Percentiles rank a stretch among this genome's conserved stretches.
These are phyloP conservation scores for Pica pica DNA, from an alignment of 2,113 vertebrate genomes.

Conservation along the genomic window DNA sequence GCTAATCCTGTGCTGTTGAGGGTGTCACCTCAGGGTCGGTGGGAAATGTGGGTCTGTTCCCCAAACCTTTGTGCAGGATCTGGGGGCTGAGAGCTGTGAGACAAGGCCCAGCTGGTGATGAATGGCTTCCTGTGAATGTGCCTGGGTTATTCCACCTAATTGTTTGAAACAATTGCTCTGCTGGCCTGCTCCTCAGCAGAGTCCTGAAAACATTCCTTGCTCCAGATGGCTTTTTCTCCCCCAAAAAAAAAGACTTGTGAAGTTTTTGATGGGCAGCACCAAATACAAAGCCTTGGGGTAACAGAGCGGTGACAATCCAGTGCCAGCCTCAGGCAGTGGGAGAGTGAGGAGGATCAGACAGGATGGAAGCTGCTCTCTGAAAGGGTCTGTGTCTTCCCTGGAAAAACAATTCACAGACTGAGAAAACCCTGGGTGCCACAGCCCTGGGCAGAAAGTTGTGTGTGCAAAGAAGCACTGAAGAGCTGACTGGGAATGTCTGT, in stretches of 20 bases:
- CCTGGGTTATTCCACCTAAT: background rate
- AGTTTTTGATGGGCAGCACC: background rate
- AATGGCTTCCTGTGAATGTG: background rate
- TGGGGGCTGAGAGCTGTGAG: background rate
- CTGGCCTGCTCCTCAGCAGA: rapidly evolving
- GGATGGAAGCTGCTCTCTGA: background rate
- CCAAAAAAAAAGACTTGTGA: background rate
- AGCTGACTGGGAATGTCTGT: background rate
- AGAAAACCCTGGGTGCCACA: background rate
- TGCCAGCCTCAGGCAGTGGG: background rate
- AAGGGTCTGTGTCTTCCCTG: background rate
- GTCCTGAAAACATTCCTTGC: background rate
- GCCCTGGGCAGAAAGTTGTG: background rate
- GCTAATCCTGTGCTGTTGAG: background rate
- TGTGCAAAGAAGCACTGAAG: no score
- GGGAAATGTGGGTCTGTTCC: background rate
- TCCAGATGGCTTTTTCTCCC: background rate
- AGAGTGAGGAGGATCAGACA: background rate
- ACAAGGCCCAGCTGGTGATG: rapidly evolving
- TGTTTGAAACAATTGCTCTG: background rate
- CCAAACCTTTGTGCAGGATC: background rate
- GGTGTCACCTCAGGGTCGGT: rapidly evolving
- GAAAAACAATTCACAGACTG: background rate
- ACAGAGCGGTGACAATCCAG: background rate
- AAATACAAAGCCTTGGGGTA: background rate